Evolutionary conservation across 2,113 vertebrate genomes (phyloP).

Genomic region (Eretmochelys imbricata): DNA sequence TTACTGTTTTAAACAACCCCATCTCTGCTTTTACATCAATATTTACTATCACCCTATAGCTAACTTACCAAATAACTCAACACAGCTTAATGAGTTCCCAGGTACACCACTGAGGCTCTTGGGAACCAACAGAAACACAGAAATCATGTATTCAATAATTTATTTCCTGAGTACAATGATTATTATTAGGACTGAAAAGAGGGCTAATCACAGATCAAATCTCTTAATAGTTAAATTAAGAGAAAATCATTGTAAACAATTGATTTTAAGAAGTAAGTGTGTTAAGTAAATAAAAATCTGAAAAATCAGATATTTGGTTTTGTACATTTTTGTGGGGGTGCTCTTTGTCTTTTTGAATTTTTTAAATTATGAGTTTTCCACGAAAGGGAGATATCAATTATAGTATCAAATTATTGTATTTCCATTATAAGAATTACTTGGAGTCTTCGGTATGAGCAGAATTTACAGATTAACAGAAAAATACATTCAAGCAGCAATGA

Average conservation of each 20-base stretch:
- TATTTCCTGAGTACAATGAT: neutral
- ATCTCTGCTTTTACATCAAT: neutral
- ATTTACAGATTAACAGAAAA: neutral
- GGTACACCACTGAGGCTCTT: neutral
- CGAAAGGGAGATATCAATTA: neutral
- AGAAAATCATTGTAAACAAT: neutral
- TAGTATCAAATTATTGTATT: neutral
- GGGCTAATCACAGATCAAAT: neutral
- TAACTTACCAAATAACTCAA: neutral
- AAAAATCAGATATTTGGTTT: neutral
- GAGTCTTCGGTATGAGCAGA: neutral
- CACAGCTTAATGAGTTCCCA: neutral
- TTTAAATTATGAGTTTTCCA: neutral
- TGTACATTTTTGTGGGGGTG: neutral
- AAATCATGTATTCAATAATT: neutral
- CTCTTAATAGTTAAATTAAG: neutral
- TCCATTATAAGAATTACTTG: neutral
- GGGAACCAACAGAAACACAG: neutral
- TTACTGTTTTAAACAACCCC: neutral
- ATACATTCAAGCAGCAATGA: neutral
- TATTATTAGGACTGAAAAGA: neutral
- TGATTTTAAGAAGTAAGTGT: neutral
- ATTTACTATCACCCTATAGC: neutral
- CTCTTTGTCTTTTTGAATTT: neutral
- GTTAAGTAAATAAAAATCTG: neutral